Base-by-base conservation (phyloP, 2,797 vertebrate species). In the Sciaenops ocellatus region DNA sequence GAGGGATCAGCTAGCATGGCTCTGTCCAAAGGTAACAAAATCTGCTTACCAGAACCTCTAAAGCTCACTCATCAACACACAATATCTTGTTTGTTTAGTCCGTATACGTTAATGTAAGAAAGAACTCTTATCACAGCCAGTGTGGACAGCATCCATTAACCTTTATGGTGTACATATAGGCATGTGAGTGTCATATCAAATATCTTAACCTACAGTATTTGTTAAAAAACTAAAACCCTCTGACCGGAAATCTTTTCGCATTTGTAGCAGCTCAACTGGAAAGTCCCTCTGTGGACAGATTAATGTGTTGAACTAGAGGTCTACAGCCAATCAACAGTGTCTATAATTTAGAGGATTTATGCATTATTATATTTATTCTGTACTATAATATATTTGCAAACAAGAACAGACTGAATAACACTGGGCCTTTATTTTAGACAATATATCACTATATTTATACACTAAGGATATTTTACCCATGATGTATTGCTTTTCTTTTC, bases 231-330 rank as follows among this genome's bases (percentile, higher is more conserved):
- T 30, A n/a, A 24, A 10, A 20, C 48, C 65, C 26, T 26, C 44
- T 78, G 61, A 71, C 54, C 46, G 26, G 42, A 63, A 48, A 67
- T 65, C 34, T 48, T 30, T 69, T 57, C 55, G 62, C 38, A 77
- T 64, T 72, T 73, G 30, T 30, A 61, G 17, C 63, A 60, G 64
- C 50, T 66, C 46, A 62, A 18, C 12, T 46, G 15, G 10, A 64
- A 69, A 50, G 65, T 66, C 47, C 51, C 13, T 38, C 11, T 63
- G n/a, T 13, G 3, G 34, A 3, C 22, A 72, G 51, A 24, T 67
- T 65, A 55, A 18, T 46, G 9, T 48, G 61, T 78, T 44, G 22
- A 51, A 73, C 34, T 69, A 38, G 15, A 70, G 34, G 20, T 73
- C 20, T 73, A 68, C 34, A 67, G 22, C 46, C 42, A 65, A 18